A percentile compares a stretch with the other conserved stretches of the same genome.
Conservation (phyloP, 2,113 vertebrate species). For the Empidonax traillii region DNA sequence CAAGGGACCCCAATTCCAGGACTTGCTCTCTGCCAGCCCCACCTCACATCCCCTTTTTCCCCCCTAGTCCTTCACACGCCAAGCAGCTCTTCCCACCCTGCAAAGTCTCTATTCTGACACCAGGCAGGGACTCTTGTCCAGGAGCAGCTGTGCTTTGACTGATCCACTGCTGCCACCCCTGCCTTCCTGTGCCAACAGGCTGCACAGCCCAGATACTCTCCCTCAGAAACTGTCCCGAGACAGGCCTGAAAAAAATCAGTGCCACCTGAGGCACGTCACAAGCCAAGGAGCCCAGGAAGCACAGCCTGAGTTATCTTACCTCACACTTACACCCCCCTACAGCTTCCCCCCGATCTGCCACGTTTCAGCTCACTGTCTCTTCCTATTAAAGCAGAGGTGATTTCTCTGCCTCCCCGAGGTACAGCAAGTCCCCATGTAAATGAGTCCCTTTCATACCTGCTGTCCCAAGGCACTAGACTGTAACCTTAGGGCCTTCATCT, state of each 20-base stretch:
- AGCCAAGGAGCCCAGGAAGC: not conserved
- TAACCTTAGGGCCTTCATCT: conserved; percentile 32
- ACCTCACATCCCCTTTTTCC: not conserved
- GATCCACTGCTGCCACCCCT: not conserved
- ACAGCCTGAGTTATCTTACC: not conserved
- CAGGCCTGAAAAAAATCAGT: not conserved
- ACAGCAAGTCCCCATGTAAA: not conserved
- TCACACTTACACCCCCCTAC: no score
- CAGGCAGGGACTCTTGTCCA: not conserved
- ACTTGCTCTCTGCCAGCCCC: not conserved
- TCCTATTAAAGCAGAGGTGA: not conserved
- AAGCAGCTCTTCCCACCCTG: rapidly evolving
- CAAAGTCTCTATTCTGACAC: not conserved
- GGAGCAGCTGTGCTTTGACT: not conserved
- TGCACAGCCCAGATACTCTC: not conserved
- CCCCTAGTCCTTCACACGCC: not conserved
- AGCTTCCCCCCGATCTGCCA: not conserved
- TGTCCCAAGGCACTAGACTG: not conserved
- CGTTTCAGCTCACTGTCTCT: not conserved
- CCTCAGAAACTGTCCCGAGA: not conserved
- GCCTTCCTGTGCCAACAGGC: not conserved
- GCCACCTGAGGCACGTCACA: not conserved
- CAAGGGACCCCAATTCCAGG: not conserved
- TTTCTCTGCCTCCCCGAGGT: not conserved
- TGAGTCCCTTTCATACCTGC: not conserved